These are phyloP conservation scores for Halichoeres trimaculatus DNA, from an alignment of 2,113 vertebrate genomes.

Conservation along the genomic window DNA sequence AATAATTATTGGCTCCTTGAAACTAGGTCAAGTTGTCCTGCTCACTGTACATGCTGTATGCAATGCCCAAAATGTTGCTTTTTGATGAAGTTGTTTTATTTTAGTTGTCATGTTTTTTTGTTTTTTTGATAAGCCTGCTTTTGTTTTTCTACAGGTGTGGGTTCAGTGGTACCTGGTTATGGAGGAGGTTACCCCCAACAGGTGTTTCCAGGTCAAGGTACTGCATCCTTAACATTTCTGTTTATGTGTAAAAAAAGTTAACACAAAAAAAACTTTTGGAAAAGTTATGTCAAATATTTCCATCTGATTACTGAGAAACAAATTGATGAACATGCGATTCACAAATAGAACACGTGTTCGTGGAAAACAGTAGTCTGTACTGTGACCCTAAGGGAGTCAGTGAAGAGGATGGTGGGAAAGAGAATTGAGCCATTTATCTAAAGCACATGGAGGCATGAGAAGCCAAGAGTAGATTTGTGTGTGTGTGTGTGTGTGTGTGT, in stretches of 20 bases:
- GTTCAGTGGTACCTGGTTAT: constrained; percentile 66
- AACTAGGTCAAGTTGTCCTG: constrained; percentile 28
- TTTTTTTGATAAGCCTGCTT: background rate
- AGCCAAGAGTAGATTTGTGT: background rate
- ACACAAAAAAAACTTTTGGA: background rate
- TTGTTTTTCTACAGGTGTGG: constrained; percentile 60
- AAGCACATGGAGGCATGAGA: background rate
- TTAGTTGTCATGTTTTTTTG: too few species aligned
- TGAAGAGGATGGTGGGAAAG: constrained; percentile 46
- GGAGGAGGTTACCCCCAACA: constrained; percentile 79
- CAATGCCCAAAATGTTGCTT: background rate
- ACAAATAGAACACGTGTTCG: background rate
- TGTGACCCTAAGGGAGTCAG: constrained; percentile 7
- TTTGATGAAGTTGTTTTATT: background rate
- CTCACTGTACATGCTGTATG: background rate
- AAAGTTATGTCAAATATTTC: background rate
- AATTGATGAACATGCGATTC: background rate
- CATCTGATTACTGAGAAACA: background rate
- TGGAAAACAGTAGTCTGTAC: background rate
- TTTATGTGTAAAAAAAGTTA: background rate
- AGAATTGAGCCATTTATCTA: constrained; percentile 48
- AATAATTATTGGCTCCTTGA: constrained; percentile 1
- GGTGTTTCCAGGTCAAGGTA: constrained; percentile 73
- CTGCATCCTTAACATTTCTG: background rate
- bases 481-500: background rate